These are phyloP conservation scores for Netelia fuscicornis DNA, from an alignment of 2,888 invertebrate species.

Conservation along the genomic window DNA sequence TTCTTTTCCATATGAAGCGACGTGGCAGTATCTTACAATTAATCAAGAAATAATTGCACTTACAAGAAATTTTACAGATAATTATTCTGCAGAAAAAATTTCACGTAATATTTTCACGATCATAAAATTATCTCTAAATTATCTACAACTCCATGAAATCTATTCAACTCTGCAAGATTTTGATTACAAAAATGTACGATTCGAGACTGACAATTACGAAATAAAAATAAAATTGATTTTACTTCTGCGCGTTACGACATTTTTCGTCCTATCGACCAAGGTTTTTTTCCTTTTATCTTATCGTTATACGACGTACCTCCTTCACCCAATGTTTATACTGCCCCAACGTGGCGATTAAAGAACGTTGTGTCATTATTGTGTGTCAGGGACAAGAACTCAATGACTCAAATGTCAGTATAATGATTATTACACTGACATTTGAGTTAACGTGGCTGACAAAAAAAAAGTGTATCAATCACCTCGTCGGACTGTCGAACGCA, in stretches of 20 bases:
- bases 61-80: not conserved
- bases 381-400: conserved; percentile 12
- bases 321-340: conserved; percentile 20
- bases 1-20: not conserved
- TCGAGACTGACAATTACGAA: not conserved
- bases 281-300: conserved; percentile 18
- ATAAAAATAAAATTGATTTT: not conserved
- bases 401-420: conserved; percentile 35
- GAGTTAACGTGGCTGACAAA: not conserved
- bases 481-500: not conserved
- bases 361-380: conserved; percentile 15
- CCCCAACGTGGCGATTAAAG: not conserved
- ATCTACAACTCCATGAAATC: too few species aligned
- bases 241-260: not conserved
- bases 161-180: too few species aligned
- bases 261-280: conserved; percentile 5
- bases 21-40: not conserved
- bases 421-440: not conserved
- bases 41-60: not conserved
- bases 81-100: not conserved
- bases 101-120: too few species aligned
- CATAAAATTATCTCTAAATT: too few species aligned
- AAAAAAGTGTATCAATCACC: conserved; percentile 28
- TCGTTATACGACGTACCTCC: not conserved
- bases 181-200: too few species aligned